Conservation (phyloP, 2,113 vertebrate species). For the Hippocampus barbouri region DNA sequence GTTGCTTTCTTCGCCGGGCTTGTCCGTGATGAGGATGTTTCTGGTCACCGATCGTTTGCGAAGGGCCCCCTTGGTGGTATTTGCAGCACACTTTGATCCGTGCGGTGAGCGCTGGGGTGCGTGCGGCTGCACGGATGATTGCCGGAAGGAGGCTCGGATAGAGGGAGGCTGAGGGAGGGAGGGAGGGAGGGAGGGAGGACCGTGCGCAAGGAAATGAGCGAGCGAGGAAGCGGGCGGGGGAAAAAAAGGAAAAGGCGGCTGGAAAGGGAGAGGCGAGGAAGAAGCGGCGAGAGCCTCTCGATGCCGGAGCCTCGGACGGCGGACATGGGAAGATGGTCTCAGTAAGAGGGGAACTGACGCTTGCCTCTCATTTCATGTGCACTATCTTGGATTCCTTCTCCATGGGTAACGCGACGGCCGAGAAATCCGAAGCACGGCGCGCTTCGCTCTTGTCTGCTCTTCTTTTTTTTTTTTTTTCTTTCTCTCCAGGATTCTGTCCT, state of each 20-base stretch:
- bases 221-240: conserved; percentile 26
- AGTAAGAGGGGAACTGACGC: conserved; percentile 86
- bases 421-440: conserved; percentile 58
- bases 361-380: conserved; percentile 86
- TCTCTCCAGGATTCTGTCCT: conserved; percentile 52
- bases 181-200: conserved; percentile 56
- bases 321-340: conserved; percentile 78
- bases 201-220: conserved; percentile 45
- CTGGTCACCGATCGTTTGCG: conserved; percentile 30
- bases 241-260: conserved; percentile 52
- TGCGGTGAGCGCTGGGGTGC: too few relatives aligned
- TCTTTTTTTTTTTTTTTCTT: conserved; percentile 36
- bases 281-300: conserved; percentile 66
- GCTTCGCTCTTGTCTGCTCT: conserved; percentile 36
- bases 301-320: conserved; percentile 74
- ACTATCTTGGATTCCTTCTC: conserved; percentile 85
- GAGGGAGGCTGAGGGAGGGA: conserved; percentile 40
- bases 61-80: conserved; percentile 30
- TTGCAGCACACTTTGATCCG: conserved; percentile 41
- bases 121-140: conserved; percentile 46
- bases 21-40: conserved; percentile 22
- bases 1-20: conserved; percentile 12
- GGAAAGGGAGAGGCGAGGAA: conserved; percentile 55
- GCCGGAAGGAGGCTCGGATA: conserved; percentile 38
- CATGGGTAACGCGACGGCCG: conserved; percentile 80